Evolutionary conservation across 2,888 invertebrate genomes (phyloP).

Genomic region (Acanthosepion esculentum): DNA sequence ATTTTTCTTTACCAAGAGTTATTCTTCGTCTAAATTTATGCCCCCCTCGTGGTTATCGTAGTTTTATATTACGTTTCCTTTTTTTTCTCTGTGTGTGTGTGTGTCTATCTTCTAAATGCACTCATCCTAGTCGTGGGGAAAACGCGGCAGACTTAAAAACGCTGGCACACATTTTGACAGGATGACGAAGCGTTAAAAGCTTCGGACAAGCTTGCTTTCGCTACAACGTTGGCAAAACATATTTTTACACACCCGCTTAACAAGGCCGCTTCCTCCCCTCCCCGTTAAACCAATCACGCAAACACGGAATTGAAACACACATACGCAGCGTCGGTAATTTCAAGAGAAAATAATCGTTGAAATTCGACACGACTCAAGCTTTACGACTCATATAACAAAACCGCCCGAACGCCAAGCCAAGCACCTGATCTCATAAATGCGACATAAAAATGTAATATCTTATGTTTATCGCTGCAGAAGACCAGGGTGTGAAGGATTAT

Average conservation of each 20-base stretch:
- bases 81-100: background rate
- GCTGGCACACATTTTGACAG: background rate
- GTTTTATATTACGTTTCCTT: no score
- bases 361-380: background rate
- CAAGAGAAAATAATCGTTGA: background rate
- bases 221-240: background rate
- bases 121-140: background rate
- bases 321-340: background rate
- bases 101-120: background rate
- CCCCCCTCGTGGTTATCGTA: no score
- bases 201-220: background rate
- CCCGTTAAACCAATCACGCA: background rate
- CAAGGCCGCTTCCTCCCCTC: background rate
- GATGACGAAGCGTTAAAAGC: background rate
- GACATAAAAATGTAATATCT: constrained; percentile 3
- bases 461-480: background rate
- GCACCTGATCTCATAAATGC: background rate
- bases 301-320: background rate
- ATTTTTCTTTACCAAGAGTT: no score
- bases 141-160: background rate
- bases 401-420: background rate
- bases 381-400: background rate
- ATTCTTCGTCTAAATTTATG: no score
- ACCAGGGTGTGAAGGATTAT: background rate
- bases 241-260: background rate